Evolutionary conservation across 2,113 vertebrate species (phyloP).

Genomic region (Eira barbara): DNA sequence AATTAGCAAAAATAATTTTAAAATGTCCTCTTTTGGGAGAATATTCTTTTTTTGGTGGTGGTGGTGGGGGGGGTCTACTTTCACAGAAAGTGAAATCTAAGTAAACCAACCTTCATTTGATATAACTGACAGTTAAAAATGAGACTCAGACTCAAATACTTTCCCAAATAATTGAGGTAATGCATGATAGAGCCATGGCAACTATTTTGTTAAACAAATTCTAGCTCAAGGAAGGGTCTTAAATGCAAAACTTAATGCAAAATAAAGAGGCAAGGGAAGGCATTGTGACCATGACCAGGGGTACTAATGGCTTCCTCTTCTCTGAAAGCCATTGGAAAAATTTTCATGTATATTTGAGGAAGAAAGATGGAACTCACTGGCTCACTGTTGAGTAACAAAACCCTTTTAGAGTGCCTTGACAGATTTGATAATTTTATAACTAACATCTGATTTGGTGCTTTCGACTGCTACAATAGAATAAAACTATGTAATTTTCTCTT

Average conservation of each 20-base stretch:
- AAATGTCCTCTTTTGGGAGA: not conserved
- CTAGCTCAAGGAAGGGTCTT: not conserved
- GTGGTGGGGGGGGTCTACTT: not conserved
- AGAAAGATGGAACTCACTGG: not conserved
- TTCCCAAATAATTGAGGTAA: not conserved
- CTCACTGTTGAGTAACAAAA: not conserved
- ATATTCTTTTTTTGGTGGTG: not conserved
- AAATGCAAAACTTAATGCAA: slow-evolving; percentile 10
- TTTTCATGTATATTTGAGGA: not conserved
- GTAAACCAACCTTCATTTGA: slow-evolving; percentile 7
- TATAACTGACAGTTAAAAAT: not conserved
- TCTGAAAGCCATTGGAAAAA: not conserved
- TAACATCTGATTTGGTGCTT: not conserved
- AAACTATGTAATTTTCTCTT: not conserved
- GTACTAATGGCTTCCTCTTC: not conserved
- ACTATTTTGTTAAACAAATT: not conserved
- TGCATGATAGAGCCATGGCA: not conserved
- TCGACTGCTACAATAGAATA: not conserved
- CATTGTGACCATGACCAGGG: not conserved
- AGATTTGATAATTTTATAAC: not conserved
- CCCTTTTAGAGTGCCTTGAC: not conserved
- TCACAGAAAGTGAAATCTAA: slow-evolving; percentile 36
- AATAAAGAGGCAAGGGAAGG: not conserved
- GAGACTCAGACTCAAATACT: not conserved
- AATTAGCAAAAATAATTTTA: not conserved